Conservation (phyloP, 2,888 invertebrate genomes). For the Argyra leucocephala region DNA sequence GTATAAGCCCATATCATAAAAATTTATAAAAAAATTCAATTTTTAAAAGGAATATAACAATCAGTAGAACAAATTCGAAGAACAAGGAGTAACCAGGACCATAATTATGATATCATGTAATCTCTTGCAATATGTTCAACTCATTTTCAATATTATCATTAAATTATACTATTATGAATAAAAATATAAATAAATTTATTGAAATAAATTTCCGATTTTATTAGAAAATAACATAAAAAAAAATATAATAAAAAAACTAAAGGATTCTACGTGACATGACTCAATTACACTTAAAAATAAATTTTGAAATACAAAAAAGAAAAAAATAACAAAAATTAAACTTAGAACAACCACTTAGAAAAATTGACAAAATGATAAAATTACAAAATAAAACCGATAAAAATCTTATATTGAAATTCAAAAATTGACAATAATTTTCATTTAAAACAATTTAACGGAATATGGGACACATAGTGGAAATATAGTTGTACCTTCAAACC, state of each 20-base stretch:
- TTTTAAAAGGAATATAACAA: no score
- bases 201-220: background rate
- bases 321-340: background rate
- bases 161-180: background rate
- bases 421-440: background rate
- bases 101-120: no score
- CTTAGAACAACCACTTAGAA: background rate
- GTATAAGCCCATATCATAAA: no score
- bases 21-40: no score
- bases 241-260: background rate
- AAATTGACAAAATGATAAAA: background rate
- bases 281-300: background rate
- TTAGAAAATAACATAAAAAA: no score
- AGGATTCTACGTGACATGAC: background rate
- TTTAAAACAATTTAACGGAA: background rate
- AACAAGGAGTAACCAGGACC: no score
- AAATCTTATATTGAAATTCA: background rate
- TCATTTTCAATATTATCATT: background rate
- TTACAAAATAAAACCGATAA: background rate
- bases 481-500: no score
- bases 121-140: background rate
- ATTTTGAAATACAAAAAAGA: background rate
- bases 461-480: no score
- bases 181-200: background rate
- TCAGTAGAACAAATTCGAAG: no score